A percentile compares a stretch with the other conserved stretches of the same genome.
Conservation (phyloP, 53 echinoderm and acorn worm species). For the Echinarachnius parma region DNA sequence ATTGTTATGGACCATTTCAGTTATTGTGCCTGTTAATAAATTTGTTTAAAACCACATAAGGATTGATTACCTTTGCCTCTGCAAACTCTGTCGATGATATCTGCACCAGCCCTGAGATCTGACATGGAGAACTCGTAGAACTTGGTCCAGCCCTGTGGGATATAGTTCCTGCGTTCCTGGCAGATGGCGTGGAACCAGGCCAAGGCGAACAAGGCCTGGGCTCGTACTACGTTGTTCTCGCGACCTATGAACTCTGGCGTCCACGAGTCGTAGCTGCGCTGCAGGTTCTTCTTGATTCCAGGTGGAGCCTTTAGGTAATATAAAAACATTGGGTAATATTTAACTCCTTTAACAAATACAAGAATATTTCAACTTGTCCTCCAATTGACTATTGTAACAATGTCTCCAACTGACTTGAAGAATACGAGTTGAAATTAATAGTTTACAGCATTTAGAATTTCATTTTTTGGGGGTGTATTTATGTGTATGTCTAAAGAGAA, state of each 20-base stretch:
- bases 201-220: constrained; percentile 97
- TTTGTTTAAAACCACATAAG: too few relatives aligned
- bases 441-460: too few relatives aligned
- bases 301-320: constrained; percentile 82
- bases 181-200: constrained; percentile 99
- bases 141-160: constrained; percentile 99
- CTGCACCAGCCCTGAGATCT: constrained; percentile 91
- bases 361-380: too few relatives aligned
- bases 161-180: constrained; percentile 96
- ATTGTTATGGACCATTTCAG: too few relatives aligned
- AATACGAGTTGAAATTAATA: too few relatives aligned
- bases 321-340: too few relatives aligned
- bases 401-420: too few relatives aligned
- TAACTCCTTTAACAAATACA: too few relatives aligned
- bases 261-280: constrained; percentile 96
- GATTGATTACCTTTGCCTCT: constrained; percentile 70
- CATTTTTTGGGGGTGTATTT: too few relatives aligned
- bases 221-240: constrained; percentile 77
- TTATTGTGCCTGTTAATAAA: too few relatives aligned
- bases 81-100: constrained; percentile 86
- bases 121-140: constrained; percentile 97
- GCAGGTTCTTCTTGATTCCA: constrained; percentile 97
- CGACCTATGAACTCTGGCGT: constrained; percentile 86
- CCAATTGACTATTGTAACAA: too few relatives aligned
- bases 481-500: too few relatives aligned